phyloP scores from a whole-genome alignment of 2,888 invertebrate genomes.

The Epiblema foenella region DNA sequence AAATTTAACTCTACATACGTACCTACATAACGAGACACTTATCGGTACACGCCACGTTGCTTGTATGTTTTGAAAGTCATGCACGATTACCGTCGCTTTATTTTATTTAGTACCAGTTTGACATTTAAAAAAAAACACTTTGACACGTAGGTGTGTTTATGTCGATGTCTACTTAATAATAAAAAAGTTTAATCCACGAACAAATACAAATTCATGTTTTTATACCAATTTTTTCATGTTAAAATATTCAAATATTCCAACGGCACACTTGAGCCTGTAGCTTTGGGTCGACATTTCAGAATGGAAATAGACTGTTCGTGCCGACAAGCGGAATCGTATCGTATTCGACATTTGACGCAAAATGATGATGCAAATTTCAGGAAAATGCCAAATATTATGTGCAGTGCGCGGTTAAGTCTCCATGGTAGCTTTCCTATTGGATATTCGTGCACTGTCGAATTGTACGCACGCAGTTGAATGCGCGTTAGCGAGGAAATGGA shows the following conservation, averaged over 20 bases:
- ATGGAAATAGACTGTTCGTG: conserved; percentile 76
- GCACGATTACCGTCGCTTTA: too few species aligned
- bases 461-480: neutral
- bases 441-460: conserved; percentile 43
- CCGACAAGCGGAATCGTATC: conserved; percentile 73
- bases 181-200: conserved; percentile 47
- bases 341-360: conserved; percentile 74
- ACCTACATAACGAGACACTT: too few species aligned
- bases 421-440: conserved; percentile 58
- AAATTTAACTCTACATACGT: too few species aligned
- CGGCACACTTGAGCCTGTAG: conserved; percentile 73
- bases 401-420: conserved; percentile 70
- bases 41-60: too few species aligned
- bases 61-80: too few species aligned
- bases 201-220: conserved; percentile 69
- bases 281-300: conserved; percentile 74
- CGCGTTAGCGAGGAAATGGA: conserved; percentile 2
- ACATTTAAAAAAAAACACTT: neutral
- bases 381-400: conserved; percentile 67
- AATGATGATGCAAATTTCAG: conserved; percentile 72
- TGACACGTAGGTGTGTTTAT: neutral
- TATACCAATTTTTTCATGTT: conserved; percentile 65
- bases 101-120: too few species aligned
- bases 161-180: conserved; percentile 44
- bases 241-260: conserved; percentile 81